These are phyloP conservation scores for Drosophila merina DNA, from an alignment of 2,888 invertebrate species.

Conservation along the genomic window DNA sequence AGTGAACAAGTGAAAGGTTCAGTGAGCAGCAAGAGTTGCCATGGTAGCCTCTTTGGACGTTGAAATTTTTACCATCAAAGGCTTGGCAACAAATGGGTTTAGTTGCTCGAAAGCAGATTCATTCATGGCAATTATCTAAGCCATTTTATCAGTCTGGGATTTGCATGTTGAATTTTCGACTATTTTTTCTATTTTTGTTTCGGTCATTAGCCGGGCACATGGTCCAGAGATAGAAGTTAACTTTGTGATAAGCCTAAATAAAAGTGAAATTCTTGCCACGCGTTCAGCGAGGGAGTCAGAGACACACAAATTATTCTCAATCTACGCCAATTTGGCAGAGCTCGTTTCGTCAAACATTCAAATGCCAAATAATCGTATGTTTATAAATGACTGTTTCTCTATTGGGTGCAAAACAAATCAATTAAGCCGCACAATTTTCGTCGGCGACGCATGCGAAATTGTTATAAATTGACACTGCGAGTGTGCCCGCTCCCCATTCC, in stretches of 20 bases:
- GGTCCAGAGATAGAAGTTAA: conserved; percentile 32
- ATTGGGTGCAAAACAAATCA: conserved; percentile 76
- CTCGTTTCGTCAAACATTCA: conserved; percentile 49
- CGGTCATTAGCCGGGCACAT: conserved; percentile 34
- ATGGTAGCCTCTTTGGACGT: conserved; percentile 14
- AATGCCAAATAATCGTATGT: conserved; percentile 43
- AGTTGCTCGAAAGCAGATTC: conserved; percentile 7
- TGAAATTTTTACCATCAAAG: background rate
- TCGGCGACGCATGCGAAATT: conserved; percentile 73
- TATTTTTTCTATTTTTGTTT: conserved; percentile 28
- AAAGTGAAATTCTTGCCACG: conserved; percentile 7
- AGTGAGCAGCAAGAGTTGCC: conserved; percentile 24
- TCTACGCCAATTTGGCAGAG: conserved; percentile 68
- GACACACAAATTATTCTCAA: conserved; percentile 63
- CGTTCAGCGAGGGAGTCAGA: too few species aligned
- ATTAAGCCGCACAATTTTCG: conserved; percentile 63
- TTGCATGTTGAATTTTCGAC: conserved; percentile 27
- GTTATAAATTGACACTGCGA: conserved; percentile 68
- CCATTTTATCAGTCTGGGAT: conserved; percentile 36
- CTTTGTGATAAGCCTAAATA: conserved; percentile 8
- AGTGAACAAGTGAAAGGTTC: conserved; percentile 14
- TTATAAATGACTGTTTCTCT: conserved; percentile 43
- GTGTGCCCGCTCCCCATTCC: conserved; percentile 6
- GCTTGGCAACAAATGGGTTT: background rate
- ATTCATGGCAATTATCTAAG: conserved; percentile 33